phyloP scores from a whole-genome alignment of 2,888 invertebrate species.

The Drosophila testacea region DNA sequence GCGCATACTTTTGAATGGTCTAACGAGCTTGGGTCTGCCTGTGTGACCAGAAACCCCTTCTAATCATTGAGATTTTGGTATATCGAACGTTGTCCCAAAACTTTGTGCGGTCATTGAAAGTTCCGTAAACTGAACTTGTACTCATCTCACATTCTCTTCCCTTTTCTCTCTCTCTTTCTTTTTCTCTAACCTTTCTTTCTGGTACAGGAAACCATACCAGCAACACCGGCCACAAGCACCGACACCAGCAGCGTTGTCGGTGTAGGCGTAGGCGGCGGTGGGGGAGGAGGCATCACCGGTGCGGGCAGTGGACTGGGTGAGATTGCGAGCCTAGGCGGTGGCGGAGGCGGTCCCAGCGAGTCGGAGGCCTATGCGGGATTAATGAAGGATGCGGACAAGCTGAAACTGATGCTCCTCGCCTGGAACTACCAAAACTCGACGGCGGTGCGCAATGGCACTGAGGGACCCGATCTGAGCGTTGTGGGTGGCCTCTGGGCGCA shows the following conservation, averaged over 20 bases:
- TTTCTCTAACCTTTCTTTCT: constrained; percentile 1
- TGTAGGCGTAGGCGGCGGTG: constrained; percentile 49
- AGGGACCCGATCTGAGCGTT: constrained; percentile 84
- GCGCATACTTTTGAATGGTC: constrained; percentile 69
- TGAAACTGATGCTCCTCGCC: constrained; percentile 94
- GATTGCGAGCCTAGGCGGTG: constrained; percentile 61
- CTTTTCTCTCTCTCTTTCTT: not conserved
- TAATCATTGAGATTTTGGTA: constrained; percentile 77
- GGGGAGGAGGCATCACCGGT: constrained; percentile 39
- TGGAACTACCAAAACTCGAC: constrained; percentile 94
- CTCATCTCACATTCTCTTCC: constrained; percentile 28
- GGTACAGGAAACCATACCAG: constrained; percentile 82
- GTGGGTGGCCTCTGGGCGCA: constrained; percentile 95
- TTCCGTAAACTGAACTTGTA: constrained; percentile 35
- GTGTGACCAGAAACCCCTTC: constrained; percentile 38
- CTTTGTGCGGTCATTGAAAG: constrained; percentile 73
- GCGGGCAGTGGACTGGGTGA: constrained; percentile 55
- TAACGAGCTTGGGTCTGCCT: constrained; percentile 61
- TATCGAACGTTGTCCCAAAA: constrained; percentile 73
- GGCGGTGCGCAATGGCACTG: constrained; percentile 88
- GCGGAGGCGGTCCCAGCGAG: constrained; percentile 65
- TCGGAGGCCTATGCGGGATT: constrained; percentile 84
- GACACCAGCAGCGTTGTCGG: constrained; percentile 74
- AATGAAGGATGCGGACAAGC: constrained; percentile 93
- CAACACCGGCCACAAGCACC: constrained; percentile 78